A percentile compares a stretch with the other conserved stretches of the same genome.
These are phyloP conservation scores for Hirudinaria manillensis DNA, from an alignment of 2,888 invertebrate species.

Conservation along the genomic window DNA sequence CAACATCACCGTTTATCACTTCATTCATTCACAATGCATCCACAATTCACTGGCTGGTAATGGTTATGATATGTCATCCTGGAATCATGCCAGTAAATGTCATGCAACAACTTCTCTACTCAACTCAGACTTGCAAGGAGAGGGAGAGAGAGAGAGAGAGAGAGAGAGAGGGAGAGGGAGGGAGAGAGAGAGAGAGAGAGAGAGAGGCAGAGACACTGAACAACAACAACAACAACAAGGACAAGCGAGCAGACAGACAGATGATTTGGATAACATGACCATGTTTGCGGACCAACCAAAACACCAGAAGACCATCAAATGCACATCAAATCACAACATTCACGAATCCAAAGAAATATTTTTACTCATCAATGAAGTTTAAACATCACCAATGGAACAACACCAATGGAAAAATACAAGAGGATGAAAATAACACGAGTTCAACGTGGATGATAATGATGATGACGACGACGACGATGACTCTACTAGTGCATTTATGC, in stretches of 20 bases:
- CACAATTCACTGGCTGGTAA: no score
- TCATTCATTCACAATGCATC: no score
- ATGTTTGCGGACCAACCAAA: not conserved
- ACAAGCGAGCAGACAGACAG: not conserved
- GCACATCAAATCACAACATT: no score
- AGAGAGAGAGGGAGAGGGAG: not conserved
- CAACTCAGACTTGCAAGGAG: not conserved
- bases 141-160: not conserved
- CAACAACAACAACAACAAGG: not conserved
- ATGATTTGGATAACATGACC: not conserved
- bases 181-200: not conserved
- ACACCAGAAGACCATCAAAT: not conserved
- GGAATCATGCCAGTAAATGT: no score
- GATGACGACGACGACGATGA: no score
- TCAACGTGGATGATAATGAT: no score
- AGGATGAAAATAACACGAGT: no score
- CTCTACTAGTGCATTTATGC: no score
- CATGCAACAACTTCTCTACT: no score
- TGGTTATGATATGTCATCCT: no score
- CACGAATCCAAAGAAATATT: not conserved
- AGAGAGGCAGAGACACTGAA: not conserved
- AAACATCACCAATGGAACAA: not conserved
- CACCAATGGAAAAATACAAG: not conserved
- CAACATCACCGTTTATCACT: no score
- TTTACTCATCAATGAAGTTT: not conserved